Conservation (phyloP, 1,140 invertebrate genomes). For the silkworm (Bombyx mori) region DNA sequence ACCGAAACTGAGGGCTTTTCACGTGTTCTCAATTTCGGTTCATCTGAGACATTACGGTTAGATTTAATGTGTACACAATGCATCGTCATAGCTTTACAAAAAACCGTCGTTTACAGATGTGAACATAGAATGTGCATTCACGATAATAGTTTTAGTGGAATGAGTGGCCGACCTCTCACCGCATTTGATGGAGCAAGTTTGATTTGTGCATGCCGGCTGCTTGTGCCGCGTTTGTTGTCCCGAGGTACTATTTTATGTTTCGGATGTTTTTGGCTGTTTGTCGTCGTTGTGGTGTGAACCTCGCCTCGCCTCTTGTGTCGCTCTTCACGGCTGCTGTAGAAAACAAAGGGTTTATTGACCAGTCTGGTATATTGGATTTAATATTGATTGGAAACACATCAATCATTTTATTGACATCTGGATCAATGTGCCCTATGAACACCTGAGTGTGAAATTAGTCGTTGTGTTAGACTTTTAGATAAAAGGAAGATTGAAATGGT, state of each 20-base stretch:
- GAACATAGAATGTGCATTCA: slow-evolving; percentile 55
- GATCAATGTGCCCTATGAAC: slow-evolving; percentile 27
- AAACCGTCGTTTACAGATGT: slow-evolving; percentile 33
- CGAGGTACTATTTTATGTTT: slow-evolving; percentile 57
- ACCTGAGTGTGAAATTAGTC: slow-evolving; percentile 15
- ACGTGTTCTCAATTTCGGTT: too few relatives aligned
- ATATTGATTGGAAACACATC: slow-evolving; percentile 2
- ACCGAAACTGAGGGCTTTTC: background rate
- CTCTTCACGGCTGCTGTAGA: slow-evolving; percentile 34
- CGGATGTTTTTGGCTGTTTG: slow-evolving; percentile 56
- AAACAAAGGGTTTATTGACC: slow-evolving; percentile 52
- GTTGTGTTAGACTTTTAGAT: slow-evolving; percentile 14
- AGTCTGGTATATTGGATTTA: slow-evolving; percentile 6
- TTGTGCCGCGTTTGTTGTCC: slow-evolving; percentile 61
- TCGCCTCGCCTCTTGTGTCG: slow-evolving; percentile 57
- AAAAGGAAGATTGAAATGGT: slow-evolving; percentile 7
- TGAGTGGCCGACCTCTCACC: slow-evolving; percentile 63
- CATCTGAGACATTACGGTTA: slow-evolving; percentile 15
- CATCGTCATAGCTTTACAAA: slow-evolving; percentile 36
- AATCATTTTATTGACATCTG: slow-evolving; percentile 9
- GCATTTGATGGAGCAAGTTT: slow-evolving; percentile 65
- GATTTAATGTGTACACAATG: slow-evolving; percentile 29
- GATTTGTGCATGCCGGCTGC: slow-evolving; percentile 65
- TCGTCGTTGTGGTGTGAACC: slow-evolving; percentile 51
- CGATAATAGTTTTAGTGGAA: slow-evolving; percentile 62